phyloP scores from a whole-genome alignment of 2,113 vertebrate genomes.

The Aphyosemion australe region DNA sequence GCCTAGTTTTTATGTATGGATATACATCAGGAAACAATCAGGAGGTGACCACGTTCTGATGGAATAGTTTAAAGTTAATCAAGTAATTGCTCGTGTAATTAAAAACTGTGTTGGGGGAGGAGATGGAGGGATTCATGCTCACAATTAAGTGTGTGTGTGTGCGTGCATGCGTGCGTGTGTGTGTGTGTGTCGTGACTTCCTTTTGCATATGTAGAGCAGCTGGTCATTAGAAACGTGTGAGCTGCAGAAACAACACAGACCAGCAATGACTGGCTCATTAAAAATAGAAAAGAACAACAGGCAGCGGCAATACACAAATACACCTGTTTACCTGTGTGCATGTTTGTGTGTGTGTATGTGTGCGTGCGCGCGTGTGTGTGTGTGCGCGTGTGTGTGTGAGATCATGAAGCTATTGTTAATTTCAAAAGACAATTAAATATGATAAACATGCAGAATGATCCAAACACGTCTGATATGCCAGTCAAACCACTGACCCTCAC shows the following conservation, averaged over 20 bases:
- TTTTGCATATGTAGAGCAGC: constrained; percentile 47
- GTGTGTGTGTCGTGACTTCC: constrained; percentile 11
- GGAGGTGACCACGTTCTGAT: no score
- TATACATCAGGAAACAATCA: no score
- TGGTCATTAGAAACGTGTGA: constrained; percentile 72
- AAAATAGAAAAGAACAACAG: constrained; percentile 63
- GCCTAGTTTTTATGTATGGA: no score
- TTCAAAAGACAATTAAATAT: constrained; percentile 54
- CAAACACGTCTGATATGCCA: constrained; percentile 35
- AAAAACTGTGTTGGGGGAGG: no score
- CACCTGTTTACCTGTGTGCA: constrained; percentile 3
- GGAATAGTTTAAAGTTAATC: no score
- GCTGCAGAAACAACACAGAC: constrained; percentile 53
- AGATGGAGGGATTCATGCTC: no score
- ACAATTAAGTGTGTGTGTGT: no score
- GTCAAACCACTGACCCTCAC: constrained; percentile 61
- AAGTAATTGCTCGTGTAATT: no score
- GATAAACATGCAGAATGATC: constrained; percentile 49
- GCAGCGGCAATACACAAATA: constrained; percentile 9
- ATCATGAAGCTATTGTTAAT: constrained; percentile 53
- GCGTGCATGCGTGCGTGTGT: no score
- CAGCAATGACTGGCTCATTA: constrained; percentile 55
- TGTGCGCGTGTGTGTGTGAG: constrained; percentile 27
- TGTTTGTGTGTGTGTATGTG: constrained; percentile 19
- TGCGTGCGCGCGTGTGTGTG: constrained; percentile 13